A percentile compares a stretch with the other conserved stretches of the same genome.
These are phyloP conservation scores for Enteromius paludinosus DNA, from an alignment of 2,797 vertebrate genomes.

Conservation along the genomic window DNA sequence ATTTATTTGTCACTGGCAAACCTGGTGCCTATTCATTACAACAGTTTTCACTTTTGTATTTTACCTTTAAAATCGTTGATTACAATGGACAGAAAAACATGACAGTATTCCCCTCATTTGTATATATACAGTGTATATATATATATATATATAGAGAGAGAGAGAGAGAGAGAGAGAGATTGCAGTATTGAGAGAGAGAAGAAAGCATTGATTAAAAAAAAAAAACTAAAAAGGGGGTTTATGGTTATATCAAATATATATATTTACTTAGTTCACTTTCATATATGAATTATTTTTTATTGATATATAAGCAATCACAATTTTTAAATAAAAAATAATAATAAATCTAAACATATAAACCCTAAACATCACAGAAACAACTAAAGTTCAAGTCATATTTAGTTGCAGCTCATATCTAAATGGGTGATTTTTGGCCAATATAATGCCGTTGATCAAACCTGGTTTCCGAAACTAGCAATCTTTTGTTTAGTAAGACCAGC, in stretches of 20 bases:
- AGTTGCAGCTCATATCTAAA: neutral
- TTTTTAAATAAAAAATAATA: neutral
- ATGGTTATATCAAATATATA: neutral
- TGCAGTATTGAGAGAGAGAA: too few species aligned
- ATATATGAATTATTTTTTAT: neutral
- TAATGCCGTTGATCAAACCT: neutral
- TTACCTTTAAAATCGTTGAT: slow-evolving; percentile 12
- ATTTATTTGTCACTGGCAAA: slow-evolving; percentile 23
- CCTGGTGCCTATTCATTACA: slow-evolving; percentile 31
- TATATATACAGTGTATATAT: neutral
- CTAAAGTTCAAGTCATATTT: neutral
- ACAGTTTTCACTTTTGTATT: slow-evolving; percentile 44
- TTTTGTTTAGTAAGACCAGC: slow-evolving; percentile 9
- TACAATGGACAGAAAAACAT: neutral
- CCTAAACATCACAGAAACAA: neutral
- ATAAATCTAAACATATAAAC: neutral
- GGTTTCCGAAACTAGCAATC: neutral
- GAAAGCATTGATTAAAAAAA: neutral
- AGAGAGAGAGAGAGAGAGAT: neutral
- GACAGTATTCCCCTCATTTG: too few species aligned
- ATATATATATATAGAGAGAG: neutral
- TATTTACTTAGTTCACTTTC: neutral
- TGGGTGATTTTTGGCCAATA: neutral
- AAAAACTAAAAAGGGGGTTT: neutral
- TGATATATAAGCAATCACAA: neutral